A percentile compares a stretch with the other conserved stretches of the same genome.
Conservation (phyloP, 2,113 vertebrate genomes). For the Aix galericulata region DNA sequence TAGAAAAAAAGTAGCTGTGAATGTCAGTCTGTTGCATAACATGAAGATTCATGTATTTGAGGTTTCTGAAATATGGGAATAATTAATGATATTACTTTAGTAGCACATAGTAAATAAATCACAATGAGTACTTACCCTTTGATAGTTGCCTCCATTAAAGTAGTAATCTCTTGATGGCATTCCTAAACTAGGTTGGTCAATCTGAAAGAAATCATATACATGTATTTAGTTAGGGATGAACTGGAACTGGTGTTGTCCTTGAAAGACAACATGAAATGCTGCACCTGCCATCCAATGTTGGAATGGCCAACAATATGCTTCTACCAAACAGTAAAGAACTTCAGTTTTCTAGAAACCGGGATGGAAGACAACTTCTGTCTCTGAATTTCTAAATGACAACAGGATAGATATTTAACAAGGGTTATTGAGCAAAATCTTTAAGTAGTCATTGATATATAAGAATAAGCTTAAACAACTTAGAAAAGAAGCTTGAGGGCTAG, state of each 20-base stretch:
- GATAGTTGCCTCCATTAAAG: constrained; percentile 85
- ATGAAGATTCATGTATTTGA: neutral
- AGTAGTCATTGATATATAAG: neutral
- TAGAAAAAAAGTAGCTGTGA: neutral
- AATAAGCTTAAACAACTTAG: neutral
- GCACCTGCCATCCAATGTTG: neutral
- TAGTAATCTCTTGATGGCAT: constrained; percentile 98
- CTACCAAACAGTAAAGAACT: neutral
- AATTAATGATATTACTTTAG: neutral
- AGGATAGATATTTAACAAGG: neutral
- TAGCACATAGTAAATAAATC: neutral
- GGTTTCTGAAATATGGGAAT: neutral
- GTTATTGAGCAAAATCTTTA: neutral
- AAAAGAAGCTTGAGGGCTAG: neutral
- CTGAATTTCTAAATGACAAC: neutral
- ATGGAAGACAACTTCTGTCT: neutral
- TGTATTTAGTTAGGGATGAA: neutral
- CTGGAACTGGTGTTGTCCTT: neutral
- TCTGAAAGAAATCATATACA: constrained; percentile 74
- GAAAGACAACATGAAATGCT: neutral
- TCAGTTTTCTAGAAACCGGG: neutral
- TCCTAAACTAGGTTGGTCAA: constrained; percentile 93
- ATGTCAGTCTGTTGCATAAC: neutral
- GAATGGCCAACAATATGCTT: neutral
- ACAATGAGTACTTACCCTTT: constrained; percentile 78